phyloP scores from a whole-genome alignment of 2,113 vertebrate species.

The Ardeotis arabs region DNA sequence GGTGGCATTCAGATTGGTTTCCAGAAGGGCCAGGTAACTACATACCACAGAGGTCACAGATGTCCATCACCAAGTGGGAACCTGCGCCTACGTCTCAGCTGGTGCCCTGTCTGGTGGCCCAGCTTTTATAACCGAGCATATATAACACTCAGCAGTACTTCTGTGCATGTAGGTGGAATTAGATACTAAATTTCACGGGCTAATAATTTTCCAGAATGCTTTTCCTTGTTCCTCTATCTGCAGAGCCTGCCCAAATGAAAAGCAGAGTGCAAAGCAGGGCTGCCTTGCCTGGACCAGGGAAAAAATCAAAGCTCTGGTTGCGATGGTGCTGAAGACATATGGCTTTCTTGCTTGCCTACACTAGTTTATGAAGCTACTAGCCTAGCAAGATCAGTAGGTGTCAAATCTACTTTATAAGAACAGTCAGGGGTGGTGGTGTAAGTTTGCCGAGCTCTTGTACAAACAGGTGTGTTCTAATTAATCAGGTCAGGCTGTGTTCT shows the following conservation, averaged over 20 bases:
- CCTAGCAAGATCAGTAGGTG: not conserved
- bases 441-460: not conserved
- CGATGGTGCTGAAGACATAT: not conserved
- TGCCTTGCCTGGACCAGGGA: not conserved
- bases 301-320: not conserved
- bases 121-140: not conserved
- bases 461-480: not conserved
- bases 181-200: not conserved
- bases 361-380: not conserved
- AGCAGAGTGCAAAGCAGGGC: not conserved
- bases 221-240: not conserved
- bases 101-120: not conserved
- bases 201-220: not conserved
- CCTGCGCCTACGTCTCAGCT: not conserved
- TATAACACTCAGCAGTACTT: not conserved
- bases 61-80: rapidly evolving
- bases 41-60: not conserved
- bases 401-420: not conserved
- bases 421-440: not conserved
- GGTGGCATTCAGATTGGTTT: not conserved
- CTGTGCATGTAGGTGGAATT: not conserved
- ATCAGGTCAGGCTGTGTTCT: not conserved
- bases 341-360: not conserved
- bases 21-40: not conserved
- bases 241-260: not conserved